A percentile compares a stretch with the other conserved stretches of the same genome.
Evolutionary conservation across 2,797 vertebrate species (phyloP).

Genomic region (Sparus aurata): DNA sequence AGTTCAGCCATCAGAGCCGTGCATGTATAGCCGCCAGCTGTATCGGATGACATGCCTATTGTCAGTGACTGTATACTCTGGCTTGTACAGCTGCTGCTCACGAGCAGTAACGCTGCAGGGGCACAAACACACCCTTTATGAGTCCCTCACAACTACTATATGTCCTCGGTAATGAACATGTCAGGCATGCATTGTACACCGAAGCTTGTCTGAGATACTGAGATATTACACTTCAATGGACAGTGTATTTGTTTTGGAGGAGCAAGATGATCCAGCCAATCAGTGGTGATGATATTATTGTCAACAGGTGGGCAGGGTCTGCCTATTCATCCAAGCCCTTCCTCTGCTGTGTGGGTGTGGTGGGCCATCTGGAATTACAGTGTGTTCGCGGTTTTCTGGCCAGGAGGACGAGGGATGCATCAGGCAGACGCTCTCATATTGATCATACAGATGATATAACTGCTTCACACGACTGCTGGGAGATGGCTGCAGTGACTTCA

Average conservation of each 20-base stretch:
- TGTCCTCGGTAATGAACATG: neutral
- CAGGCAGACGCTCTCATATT: neutral
- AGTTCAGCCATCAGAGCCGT: conserved; percentile 19
- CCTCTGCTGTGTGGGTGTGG: conserved; percentile 49
- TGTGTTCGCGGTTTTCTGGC: conserved; percentile 37
- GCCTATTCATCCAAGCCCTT: conserved; percentile 33
- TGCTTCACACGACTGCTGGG: neutral
- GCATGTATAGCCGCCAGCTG: conserved; percentile 27
- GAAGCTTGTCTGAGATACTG: neutral
- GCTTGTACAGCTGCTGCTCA: conserved; percentile 65
- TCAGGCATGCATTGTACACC: neutral
- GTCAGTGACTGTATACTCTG: conserved; percentile 35
- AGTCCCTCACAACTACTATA: neutral
- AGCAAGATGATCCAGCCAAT: conserved; percentile 28
- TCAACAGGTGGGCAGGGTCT: conserved; percentile 51
- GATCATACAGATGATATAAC: conserved; percentile 14
- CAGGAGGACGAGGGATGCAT: conserved; percentile 28
- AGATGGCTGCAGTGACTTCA: conserved; percentile 2
- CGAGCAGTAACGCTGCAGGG: neutral
- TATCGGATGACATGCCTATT: conserved; percentile 75
- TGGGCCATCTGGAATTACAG: conserved; percentile 69
- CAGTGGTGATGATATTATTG: conserved; percentile 29
- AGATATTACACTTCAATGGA: neutral
- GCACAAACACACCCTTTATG: neutral
- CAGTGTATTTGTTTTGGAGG: neutral